A percentile compares a stretch with the other conserved stretches of the same genome.
Conservation (phyloP, 2,797 vertebrate genomes). For the Babyrousa celebensis region DNA sequence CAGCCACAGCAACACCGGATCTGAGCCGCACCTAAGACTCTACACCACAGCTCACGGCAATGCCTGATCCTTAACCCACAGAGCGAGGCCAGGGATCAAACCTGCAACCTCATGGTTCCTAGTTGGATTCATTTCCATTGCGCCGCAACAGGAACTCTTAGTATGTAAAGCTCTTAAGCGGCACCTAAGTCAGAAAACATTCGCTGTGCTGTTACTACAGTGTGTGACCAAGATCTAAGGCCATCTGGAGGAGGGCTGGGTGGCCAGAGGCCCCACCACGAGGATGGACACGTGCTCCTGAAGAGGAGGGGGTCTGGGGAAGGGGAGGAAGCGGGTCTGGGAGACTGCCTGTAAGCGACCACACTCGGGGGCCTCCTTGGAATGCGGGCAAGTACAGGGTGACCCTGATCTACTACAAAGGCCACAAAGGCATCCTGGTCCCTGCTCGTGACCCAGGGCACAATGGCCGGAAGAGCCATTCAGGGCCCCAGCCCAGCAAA, state of each 20-base stretch:
- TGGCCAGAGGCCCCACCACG: not conserved
- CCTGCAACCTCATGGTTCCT: no score
- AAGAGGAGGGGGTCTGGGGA: not conserved
- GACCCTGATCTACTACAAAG: conserved; percentile 54
- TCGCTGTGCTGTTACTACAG: not conserved
- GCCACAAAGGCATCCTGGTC: conserved; percentile 72
- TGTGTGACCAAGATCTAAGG: not conserved
- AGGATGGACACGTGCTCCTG: not conserved
- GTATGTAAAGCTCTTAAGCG: not conserved
- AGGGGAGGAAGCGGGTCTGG: not conserved
- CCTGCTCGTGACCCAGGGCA: conserved; percentile 68
- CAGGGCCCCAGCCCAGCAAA: not conserved
- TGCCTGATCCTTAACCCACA: no score
- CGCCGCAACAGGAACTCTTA: no score
- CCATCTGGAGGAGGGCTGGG: not conserved
- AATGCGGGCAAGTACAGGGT: conserved; percentile 79
- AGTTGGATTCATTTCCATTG: no score
- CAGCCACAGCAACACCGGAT: no score
- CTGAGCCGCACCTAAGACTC: no score
- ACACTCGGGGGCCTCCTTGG: not conserved
- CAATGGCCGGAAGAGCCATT: conserved; percentile 83
- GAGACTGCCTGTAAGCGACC: not conserved
- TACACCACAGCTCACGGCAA: no score
- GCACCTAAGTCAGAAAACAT: not conserved
- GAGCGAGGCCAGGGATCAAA: no score